These are phyloP conservation scores for Etia nguti DNA, from an alignment of 2,113 vertebrate species.

Conservation along the genomic window DNA sequence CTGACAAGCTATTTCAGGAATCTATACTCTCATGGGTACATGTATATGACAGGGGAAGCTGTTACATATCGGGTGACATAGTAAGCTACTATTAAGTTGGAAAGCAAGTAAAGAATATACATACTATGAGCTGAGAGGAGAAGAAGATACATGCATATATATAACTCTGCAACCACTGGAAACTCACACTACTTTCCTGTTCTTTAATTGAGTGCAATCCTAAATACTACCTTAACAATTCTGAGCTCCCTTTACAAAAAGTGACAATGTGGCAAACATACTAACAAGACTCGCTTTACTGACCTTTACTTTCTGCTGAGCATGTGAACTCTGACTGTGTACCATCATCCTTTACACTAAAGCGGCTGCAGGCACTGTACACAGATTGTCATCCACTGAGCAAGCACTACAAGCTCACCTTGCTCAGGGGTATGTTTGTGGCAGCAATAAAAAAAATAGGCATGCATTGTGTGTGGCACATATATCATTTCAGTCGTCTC, in stretches of 20 bases:
- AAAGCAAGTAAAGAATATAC: neutral
- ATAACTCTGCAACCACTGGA: neutral
- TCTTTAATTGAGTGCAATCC: neutral
- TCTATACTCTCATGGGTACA: neutral
- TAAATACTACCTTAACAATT: neutral
- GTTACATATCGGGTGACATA: neutral
- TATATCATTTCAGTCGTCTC: neutral
- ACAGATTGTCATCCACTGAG: neutral
- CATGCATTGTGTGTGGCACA: neutral
- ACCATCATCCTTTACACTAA: neutral
- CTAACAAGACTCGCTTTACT: constrained; percentile 5
- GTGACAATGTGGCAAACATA: neutral
- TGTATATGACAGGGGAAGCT: neutral
- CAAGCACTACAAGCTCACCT: neutral
- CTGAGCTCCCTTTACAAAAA: neutral
- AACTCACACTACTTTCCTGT: neutral
- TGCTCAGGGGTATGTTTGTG: neutral
- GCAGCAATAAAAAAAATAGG: neutral
- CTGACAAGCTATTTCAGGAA: neutral
- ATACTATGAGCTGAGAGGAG: neutral
- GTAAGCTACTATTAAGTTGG: neutral
- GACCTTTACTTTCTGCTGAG: constrained; percentile 28
- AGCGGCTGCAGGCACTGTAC: neutral
- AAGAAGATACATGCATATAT: neutral
- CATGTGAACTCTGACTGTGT: neutral